These are phyloP conservation scores for Oryzias sinensis DNA, from an alignment of 2,797 vertebrate genomes.

Conservation along the genomic window DNA sequence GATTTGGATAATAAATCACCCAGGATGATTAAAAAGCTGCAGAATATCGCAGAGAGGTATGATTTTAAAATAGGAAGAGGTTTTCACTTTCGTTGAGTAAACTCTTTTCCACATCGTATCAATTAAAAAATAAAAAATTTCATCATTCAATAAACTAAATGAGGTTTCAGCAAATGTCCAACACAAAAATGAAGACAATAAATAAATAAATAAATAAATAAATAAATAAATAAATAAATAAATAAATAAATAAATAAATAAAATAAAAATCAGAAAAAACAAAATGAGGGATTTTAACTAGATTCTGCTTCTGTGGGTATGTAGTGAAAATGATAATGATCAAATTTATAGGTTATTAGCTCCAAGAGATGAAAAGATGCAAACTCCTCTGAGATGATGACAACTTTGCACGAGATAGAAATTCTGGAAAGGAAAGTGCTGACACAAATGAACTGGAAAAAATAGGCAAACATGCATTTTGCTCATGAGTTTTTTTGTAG, in stretches of 20 bases:
- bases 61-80: slow-evolving; percentile 5
- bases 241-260: neutral
- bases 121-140: neutral
- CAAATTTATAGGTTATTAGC: slow-evolving; percentile 34
- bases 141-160: neutral
- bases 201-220: neutral
- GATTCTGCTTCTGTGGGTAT: neutral
- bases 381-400: slow-evolving; percentile 16
- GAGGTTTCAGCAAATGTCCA: neutral
- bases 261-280: neutral
- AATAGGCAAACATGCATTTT: too few species aligned
- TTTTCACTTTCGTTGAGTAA: slow-evolving; percentile 4
- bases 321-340: slow-evolving; percentile 41
- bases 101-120: neutral
- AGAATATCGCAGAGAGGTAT: slow-evolving; percentile 6
- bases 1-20: too few species aligned
- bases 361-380: slow-evolving; percentile 29
- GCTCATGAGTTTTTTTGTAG: too few species aligned
- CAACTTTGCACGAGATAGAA: slow-evolving; percentile 43
- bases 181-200: neutral
- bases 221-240: neutral
- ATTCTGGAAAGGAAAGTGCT: slow-evolving; percentile 30
- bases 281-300: neutral
- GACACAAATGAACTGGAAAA: neutral
- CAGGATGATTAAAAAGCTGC: slow-evolving; percentile 22